Percentiles rank a stretch among this genome's conserved stretches.
phyloP scores from a whole-genome alignment of 2,113 vertebrate genomes.

The Saimiri boliviensis region DNA sequence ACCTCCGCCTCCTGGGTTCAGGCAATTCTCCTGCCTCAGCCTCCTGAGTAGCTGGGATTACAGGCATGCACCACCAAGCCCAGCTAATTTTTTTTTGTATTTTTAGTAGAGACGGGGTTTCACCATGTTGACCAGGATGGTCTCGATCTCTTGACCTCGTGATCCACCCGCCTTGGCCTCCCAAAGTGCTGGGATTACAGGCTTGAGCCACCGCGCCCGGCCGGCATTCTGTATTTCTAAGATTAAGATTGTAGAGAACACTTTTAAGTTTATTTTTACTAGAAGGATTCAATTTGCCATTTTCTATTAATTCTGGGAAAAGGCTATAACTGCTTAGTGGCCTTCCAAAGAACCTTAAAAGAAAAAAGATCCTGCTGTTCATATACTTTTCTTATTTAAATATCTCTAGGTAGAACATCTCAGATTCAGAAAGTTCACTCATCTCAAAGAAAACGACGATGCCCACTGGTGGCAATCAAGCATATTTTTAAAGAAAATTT shows the following conservation, averaged over 20 bases:
- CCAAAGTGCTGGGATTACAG: no score
- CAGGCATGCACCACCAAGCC: no score
- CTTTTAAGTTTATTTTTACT: conserved; percentile 42
- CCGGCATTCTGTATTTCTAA: conserved; percentile 43
- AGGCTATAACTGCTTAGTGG: background rate
- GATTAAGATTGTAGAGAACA: background rate
- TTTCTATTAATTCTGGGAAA: conserved; percentile 10
- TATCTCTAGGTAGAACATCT: background rate
- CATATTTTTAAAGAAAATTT: background rate
- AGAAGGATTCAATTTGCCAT: background rate
- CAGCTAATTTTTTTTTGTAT: no score
- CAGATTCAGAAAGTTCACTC: conserved; percentile 20
- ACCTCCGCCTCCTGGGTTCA: no score
- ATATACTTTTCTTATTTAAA: conserved; percentile 8
- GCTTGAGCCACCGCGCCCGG: no score
- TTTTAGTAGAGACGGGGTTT: no score
- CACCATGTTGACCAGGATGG: no score
- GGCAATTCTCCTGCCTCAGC: no score
- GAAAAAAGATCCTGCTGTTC: conserved; percentile 16
- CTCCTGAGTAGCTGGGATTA: no score
- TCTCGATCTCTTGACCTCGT: no score
- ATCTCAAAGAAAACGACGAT: conserved; percentile 60
- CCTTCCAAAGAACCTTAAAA: background rate
- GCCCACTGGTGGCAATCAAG: conserved; percentile 79
- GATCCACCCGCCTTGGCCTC: no score